Percentiles rank a stretch among this genome's conserved stretches.
These are phyloP conservation scores for Hephaestus fuliginosus DNA, from an alignment of 2,797 vertebrate species.

Conservation along the genomic window DNA sequence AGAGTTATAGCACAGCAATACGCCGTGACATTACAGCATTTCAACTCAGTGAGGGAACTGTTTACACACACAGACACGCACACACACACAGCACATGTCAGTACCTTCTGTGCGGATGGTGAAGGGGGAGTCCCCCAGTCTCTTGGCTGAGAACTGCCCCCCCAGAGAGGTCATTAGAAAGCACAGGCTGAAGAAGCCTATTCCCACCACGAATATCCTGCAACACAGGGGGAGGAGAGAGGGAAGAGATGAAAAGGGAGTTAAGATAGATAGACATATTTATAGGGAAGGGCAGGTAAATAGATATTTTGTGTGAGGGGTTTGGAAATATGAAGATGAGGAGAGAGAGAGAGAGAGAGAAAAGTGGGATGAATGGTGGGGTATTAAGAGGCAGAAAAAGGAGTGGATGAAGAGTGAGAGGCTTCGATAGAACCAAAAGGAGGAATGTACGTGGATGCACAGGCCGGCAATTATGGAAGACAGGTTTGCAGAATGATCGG, in stretches of 20 bases:
- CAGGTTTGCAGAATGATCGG: constrained; percentile 30
- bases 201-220: constrained; percentile 94
- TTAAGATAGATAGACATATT: constrained; percentile 35
- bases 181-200: constrained; percentile 96
- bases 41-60: constrained; percentile 32
- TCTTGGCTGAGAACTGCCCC: constrained; percentile 94
- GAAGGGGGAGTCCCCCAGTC: constrained; percentile 94
- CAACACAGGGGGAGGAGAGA: constrained; percentile 57
- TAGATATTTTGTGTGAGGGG: constrained; percentile 38
- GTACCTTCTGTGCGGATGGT: constrained; percentile 96
- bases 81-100: constrained; percentile 33
- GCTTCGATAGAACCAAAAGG: not conserved
- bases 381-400: constrained; percentile 11
- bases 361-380: not conserved
- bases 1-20: constrained; percentile 35
- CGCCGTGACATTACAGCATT: constrained; percentile 47
- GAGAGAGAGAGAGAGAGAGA: constrained; percentile 7
- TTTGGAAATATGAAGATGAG: constrained; percentile 20
- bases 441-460: constrained; percentile 17
- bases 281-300: constrained; percentile 52
- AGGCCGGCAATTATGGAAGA: constrained; percentile 24
- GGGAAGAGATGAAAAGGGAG: constrained; percentile 42
- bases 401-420: constrained; percentile 7
- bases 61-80: constrained; percentile 44
- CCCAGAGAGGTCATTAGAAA: constrained; percentile 97